Conservation (phyloP, 2,797 vertebrate genomes). For the Leontopithecus rosalia region DNA sequence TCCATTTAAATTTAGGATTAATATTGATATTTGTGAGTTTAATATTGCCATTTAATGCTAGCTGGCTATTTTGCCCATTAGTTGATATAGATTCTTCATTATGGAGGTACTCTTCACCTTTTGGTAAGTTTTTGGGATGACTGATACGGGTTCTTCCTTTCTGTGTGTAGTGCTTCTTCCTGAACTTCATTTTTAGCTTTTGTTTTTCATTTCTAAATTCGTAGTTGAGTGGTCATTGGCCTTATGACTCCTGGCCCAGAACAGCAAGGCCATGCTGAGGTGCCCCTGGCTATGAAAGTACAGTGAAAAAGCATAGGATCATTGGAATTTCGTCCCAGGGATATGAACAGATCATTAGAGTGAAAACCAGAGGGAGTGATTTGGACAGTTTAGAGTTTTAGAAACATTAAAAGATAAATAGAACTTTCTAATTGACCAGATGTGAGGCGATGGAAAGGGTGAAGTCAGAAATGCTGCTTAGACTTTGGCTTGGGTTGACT, state of each 20-base stretch:
- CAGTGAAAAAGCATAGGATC: background rate
- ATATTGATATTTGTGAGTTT: too few relatives aligned
- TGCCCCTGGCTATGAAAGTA: background rate
- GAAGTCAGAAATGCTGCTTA: background rate
- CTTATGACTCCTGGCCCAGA: background rate
- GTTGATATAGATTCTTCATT: too few relatives aligned
- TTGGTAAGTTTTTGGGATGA: too few relatives aligned
- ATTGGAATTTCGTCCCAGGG: background rate
- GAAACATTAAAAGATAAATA: background rate
- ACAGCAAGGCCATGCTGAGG: background rate
- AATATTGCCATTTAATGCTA: too few relatives aligned
- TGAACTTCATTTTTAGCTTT: constrained; percentile 61
- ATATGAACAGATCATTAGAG: background rate
- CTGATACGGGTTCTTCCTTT: too few relatives aligned
- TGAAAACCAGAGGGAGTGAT: background rate
- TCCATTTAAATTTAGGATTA: too few relatives aligned
- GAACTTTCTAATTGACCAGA: background rate
- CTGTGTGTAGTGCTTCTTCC: too few relatives aligned
- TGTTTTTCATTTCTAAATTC: constrained; percentile 45
- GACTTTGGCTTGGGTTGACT: background rate
- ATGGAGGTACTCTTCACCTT: too few relatives aligned
- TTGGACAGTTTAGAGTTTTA: background rate
- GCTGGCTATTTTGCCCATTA: too few relatives aligned
- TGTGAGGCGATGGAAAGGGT: background rate
- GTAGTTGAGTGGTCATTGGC: background rate